Evolutionary conservation across 2,888 invertebrate genomes (phyloP).

Genomic region (Meliscaeva auricollis): DNA sequence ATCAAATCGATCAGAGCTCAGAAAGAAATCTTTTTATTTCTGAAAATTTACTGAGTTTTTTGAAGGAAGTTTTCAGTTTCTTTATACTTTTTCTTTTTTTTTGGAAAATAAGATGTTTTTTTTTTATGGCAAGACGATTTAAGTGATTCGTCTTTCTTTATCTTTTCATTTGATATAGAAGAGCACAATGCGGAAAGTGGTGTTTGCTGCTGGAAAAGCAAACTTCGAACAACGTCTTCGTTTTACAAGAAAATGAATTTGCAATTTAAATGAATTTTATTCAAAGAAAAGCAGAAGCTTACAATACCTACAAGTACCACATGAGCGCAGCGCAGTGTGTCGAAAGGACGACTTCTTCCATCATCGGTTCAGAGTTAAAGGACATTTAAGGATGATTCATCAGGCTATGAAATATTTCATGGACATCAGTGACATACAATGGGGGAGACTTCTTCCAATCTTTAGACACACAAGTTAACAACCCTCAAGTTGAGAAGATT

Average conservation of each 20-base stretch:
- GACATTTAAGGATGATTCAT: constrained; percentile 31
- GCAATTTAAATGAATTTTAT: constrained; percentile 67
- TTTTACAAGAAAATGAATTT: constrained; percentile 27
- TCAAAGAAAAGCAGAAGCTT: constrained; percentile 21
- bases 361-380: background rate
- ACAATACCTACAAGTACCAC: constrained; percentile 6
- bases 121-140: constrained; percentile 46
- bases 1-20: constrained; percentile 73
- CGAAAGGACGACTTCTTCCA: background rate
- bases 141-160: constrained; percentile 53
- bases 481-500: constrained; percentile 16
- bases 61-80: background rate
- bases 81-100: background rate
- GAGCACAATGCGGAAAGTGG: background rate
- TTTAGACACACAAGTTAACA: background rate
- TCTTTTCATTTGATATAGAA: background rate
- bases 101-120: constrained; percentile 32
- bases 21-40: constrained; percentile 34
- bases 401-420: constrained; percentile 10
- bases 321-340: background rate
- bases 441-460: background rate
- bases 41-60: background rate
- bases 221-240: constrained; percentile 12
- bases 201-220: background rate
- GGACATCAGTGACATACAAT: background rate